Percentiles rank a stretch among this genome's conserved stretches.
Evolutionary conservation across 2,888 invertebrate genomes (phyloP).

Genomic region (Tachina grossa): DNA sequence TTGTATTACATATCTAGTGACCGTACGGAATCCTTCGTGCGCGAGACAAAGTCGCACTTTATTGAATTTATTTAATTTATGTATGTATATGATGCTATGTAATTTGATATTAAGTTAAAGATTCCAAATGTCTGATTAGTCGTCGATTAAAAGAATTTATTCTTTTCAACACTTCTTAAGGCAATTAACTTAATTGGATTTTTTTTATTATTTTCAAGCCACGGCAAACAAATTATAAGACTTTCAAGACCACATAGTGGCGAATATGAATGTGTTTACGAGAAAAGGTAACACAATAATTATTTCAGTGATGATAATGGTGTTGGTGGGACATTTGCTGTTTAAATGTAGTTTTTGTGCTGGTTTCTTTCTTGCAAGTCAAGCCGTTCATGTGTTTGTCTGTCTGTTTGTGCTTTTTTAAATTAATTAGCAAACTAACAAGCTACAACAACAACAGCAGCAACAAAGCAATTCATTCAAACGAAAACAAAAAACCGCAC

Average conservation of each 20-base stretch:
- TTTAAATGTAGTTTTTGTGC: conserved; percentile 32
- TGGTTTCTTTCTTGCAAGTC: not conserved
- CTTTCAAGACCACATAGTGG: conserved; percentile 36
- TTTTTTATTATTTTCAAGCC: conserved; percentile 24
- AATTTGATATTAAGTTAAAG: not conserved
- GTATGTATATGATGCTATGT: not conserved
- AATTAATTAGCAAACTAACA: conserved; percentile 71
- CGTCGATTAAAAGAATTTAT: not conserved
- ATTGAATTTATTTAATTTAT: no score
- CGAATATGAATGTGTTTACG: conserved; percentile 5
- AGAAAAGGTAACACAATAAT: not conserved
- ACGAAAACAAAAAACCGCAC: conserved; percentile 36
- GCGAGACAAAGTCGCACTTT: no score
- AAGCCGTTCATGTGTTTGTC: conserved; percentile 6
- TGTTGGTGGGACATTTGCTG: conserved; percentile 20
- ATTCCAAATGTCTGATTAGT: not conserved
- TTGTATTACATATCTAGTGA: no score
- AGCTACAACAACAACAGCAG: conserved; percentile 47
- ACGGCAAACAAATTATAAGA: conserved; percentile 31
- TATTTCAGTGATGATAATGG: not conserved
- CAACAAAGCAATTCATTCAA: conserved; percentile 60
- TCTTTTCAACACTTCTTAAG: conserved; percentile 36
- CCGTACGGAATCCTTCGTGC: no score
- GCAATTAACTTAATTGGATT: conserved; percentile 63
- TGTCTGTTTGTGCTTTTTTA: conserved; percentile 22